Percentiles rank a stretch among this genome's conserved stretches.
Evolutionary conservation across 2,888 invertebrate genomes (phyloP).

Genomic region (Tanypteryx hageni): DNA sequence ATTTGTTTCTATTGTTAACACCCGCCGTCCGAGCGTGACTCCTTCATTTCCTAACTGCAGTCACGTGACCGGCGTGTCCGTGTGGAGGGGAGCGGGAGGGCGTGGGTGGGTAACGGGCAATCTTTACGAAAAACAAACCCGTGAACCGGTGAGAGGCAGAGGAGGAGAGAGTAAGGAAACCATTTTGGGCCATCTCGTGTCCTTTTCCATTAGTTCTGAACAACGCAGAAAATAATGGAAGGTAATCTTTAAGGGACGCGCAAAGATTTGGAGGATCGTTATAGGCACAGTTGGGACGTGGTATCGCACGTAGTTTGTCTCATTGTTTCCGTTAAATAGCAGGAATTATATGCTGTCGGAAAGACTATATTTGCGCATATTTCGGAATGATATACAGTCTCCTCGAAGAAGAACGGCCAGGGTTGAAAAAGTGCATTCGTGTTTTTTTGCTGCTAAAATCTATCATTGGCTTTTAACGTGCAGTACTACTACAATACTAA

Average conservation of each 20-base stretch:
- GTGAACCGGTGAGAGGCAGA: background rate
- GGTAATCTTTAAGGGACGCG: background rate
- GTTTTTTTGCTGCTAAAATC: too few relatives aligned
- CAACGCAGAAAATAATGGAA: background rate
- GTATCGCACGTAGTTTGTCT: background rate
- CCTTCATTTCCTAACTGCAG: background rate
- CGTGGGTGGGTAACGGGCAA: background rate
- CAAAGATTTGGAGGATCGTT: background rate
- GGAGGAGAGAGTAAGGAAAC: background rate
- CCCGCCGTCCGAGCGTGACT: background rate
- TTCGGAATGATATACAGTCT: too few relatives aligned
- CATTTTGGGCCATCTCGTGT: background rate
- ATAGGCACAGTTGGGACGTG: background rate
- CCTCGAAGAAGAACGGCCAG: too few relatives aligned
- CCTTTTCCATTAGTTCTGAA: background rate
- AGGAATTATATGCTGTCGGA: too few relatives aligned
- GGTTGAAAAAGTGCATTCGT: too few relatives aligned
- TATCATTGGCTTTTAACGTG: too few relatives aligned
- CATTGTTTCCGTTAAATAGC: background rate
- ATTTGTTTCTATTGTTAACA: slow-evolving; percentile 23
- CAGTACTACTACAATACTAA: too few relatives aligned
- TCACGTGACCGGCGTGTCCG: background rate
- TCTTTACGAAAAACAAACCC: background rate
- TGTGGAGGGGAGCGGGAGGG: background rate
- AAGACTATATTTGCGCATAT: too few relatives aligned